Conservation (phyloP, 2,113 vertebrate species). For the Anoura caudifer region DNA sequence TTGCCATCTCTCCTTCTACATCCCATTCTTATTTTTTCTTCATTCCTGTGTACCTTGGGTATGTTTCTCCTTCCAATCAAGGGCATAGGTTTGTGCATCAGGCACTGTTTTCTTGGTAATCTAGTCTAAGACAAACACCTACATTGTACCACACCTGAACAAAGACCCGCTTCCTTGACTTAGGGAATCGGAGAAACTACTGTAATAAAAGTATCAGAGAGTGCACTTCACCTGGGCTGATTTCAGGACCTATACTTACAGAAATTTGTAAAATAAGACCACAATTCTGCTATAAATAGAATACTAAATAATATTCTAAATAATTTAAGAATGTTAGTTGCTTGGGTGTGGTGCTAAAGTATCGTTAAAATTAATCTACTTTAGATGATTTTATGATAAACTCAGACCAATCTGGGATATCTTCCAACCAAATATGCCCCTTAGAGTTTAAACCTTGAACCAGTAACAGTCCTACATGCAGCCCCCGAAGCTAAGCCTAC, state of each 20-base stretch:
- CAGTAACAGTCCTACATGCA: neutral
- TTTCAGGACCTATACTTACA: neutral
- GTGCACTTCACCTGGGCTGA: neutral
- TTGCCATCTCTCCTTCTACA: accelerated
- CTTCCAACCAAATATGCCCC: neutral
- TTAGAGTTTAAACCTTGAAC: neutral
- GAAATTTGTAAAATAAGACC: neutral
- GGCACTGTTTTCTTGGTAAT: neutral
- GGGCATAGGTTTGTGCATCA: neutral
- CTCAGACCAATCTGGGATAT: neutral
- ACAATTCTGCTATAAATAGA: neutral
- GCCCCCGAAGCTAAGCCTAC: neutral
- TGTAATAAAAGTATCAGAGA: neutral
- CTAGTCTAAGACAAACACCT: neutral
- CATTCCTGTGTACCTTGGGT: neutral
- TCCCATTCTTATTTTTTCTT: neutral
- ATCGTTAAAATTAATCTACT: neutral
- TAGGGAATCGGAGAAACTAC: neutral
- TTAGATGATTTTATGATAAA: neutral
- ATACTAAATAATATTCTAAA: neutral
- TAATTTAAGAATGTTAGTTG: neutral
- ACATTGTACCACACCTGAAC: neutral
- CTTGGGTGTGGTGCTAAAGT: neutral
- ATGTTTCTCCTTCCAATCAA: neutral
- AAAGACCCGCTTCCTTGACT: neutral